Evolutionary conservation across 2,113 vertebrate genomes (phyloP).

Genomic region (Dromas ardeola): DNA sequence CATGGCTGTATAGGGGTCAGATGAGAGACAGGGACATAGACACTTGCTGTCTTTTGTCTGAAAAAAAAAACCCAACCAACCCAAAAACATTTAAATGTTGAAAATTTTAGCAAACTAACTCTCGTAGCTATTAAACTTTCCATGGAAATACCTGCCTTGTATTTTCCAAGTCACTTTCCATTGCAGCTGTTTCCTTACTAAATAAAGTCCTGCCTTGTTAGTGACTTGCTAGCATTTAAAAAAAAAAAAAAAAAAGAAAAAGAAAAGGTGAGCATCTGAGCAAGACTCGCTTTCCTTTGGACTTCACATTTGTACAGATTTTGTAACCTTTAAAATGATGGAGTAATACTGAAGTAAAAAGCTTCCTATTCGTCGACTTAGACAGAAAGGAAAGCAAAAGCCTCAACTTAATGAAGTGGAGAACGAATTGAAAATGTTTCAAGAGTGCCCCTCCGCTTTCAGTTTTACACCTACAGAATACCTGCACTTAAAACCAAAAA

Average conservation of each 20-base stretch:
- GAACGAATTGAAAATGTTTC: background rate
- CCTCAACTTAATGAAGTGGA: background rate
- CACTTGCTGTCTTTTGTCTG: background rate
- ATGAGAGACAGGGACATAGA: background rate
- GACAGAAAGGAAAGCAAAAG: background rate
- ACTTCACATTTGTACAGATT: background rate
- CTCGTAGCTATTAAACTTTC: background rate
- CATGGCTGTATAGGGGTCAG: background rate
- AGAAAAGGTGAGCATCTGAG: background rate
- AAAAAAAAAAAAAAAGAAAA: background rate
- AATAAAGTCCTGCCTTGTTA: background rate
- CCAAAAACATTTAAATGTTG: background rate
- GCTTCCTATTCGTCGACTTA: background rate
- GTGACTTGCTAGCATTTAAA: background rate
- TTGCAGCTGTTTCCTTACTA: background rate
- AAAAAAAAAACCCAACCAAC: too few species aligned
- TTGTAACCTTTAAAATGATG: background rate
- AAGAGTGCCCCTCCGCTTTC: background rate
- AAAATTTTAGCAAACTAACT: background rate
- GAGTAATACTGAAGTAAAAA: background rate
- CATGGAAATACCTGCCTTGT: background rate
- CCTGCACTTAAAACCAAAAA: background rate
- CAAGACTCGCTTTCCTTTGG: background rate
- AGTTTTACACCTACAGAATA: background rate
- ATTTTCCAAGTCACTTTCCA: slow-evolving; percentile 10